These are phyloP conservation scores for Pipistrellus pipistrellus DNA, from an alignment of 2,797 vertebrate genomes.

Conservation along the genomic window DNA sequence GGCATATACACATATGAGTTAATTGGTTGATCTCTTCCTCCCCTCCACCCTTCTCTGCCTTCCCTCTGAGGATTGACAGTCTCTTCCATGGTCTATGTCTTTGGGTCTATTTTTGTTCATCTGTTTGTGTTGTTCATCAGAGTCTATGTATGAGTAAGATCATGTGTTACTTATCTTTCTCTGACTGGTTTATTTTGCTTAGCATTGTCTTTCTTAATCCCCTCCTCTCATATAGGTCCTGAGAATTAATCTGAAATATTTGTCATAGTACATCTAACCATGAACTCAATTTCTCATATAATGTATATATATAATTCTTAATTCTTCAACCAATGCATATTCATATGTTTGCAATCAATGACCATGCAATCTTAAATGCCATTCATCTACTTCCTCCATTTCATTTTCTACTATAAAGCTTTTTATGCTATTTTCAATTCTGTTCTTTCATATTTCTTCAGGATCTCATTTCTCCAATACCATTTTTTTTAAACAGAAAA, in stretches of 20 bases:
- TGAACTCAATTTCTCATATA: not conserved
- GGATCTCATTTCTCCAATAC: not conserved
- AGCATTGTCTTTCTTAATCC: not conserved
- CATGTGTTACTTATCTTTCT: too few species aligned
- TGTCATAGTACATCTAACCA: not conserved
- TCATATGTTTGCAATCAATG: not conserved
- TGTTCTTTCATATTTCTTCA: not conserved
- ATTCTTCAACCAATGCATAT: not conserved
- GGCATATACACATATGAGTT: too few species aligned
- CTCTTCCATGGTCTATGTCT: too few species aligned
- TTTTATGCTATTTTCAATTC: not conserved
- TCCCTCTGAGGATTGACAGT: too few species aligned
- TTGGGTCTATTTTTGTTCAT: too few species aligned
- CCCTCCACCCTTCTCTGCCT: too few species aligned
- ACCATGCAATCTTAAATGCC: not conserved
- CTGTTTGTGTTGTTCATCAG: too few species aligned
- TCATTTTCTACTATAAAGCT: not conserved
- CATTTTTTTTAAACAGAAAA: not conserved
- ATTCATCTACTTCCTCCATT: not conserved
- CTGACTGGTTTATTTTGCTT: too few species aligned
- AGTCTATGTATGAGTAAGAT: too few species aligned
- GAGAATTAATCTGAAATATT: slow-evolving; percentile 4
- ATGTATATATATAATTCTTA: not conserved
- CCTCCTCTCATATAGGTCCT: not conserved
- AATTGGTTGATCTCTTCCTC: too few species aligned